Base-by-base conservation (phyloP, 2,797 vertebrate species). In the Aplochiton taeniatus region DNA sequence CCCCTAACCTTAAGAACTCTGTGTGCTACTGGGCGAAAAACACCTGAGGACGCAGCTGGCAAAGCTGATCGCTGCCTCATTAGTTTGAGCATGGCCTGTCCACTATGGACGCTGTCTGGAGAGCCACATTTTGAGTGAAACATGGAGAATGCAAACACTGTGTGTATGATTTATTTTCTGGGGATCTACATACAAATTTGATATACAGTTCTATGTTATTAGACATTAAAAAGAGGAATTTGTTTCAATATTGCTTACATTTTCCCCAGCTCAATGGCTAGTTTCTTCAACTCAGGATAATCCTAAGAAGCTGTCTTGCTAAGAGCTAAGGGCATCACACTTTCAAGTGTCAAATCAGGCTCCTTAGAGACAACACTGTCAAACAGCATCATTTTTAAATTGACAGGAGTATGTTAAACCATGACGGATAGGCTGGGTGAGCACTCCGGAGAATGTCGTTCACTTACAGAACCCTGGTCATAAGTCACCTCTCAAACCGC, bases 21-120 rank as follows among this genome's bases (percentile, higher is more conserved):
- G 76, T 78, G 75, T 83, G 80, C 84, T 76, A 72, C 82, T 74
- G 75, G 49, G 55, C 75, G 56, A 53, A 68, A 79, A 75, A 80
- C 78, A 77, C 74, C 80, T 83, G 78, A 80, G 76, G 74, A 73
- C 68, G 82, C 57, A 78, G 77, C 82, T 82, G 82, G 70, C 76
- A 82, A 51, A 61, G 74, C 69, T 74, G 17, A 58, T 80, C 56
- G 69, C 55, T 64, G 82, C 83, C 85, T 86, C 75, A 88, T 84
- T 82, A 89, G 68, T 61, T 67, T 67, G 31, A 31, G 31, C 31
- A 31, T 31, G 31, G 6, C 31, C 31, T 31, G 31, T 31, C 31
- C 31, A 31, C 31, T 31, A 31, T 3, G 31, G 31, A 31, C 31
- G 31, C 31, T 31, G 31, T 31, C 31, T 31, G 31, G 6, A 31